Evolutionary conservation across 2,113 vertebrate genomes (phyloP).

Genomic region (Aix galericulata): DNA sequence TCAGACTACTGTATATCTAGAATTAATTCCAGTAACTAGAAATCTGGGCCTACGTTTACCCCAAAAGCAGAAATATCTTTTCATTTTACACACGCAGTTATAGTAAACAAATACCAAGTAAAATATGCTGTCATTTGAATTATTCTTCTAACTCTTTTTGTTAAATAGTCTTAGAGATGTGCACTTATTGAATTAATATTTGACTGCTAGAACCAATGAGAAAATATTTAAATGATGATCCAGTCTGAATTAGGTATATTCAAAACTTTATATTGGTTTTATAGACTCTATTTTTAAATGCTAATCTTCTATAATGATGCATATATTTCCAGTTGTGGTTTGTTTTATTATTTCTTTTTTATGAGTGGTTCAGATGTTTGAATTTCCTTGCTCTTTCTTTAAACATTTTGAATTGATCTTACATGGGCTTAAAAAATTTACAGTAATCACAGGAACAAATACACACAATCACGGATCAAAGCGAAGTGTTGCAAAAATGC

Average conservation of each 20-base stretch:
- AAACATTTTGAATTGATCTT: not conserved
- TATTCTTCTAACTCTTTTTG: not conserved
- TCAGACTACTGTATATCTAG: not conserved
- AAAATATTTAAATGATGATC: constrained; percentile 5
- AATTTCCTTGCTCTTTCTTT: not conserved
- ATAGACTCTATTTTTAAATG: not conserved
- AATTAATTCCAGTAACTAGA: not conserved
- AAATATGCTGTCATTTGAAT: not conserved
- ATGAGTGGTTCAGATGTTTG: not conserved
- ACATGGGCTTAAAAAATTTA: not conserved
- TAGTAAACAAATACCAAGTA: not conserved
- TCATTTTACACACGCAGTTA: not conserved
- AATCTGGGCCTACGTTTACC: not conserved
- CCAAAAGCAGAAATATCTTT: not conserved
- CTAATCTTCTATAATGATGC: not conserved
- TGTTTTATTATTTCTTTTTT: not conserved
- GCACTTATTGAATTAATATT: not conserved
- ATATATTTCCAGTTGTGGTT: not conserved
- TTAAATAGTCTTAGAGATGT: not conserved
- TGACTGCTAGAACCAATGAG: not conserved
- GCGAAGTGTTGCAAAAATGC: not conserved
- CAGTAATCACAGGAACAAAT: not conserved
- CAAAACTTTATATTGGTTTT: not conserved
- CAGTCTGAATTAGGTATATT: not conserved
- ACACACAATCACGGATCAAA: not conserved